Percentiles rank a stretch among this genome's conserved stretches.
These are phyloP conservation scores for Phymanthus crucifer DNA, from an alignment of 92 coral and sea anemone species.

Conservation along the genomic window DNA sequence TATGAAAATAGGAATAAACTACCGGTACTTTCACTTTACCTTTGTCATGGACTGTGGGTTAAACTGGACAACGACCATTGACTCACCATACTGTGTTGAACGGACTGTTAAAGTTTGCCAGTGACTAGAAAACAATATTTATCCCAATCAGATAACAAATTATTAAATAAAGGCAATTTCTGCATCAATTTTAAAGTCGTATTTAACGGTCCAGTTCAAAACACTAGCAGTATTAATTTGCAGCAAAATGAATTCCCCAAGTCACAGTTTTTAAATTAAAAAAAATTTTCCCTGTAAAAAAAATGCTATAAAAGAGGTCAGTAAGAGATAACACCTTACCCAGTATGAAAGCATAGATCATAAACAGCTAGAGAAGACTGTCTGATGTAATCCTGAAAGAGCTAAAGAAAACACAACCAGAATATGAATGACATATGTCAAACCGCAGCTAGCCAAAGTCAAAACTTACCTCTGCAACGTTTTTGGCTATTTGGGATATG, in stretches of 20 bases:
- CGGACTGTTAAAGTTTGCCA: conserved; percentile 95
- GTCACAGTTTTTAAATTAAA: too few species aligned
- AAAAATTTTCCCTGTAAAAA: too few species aligned
- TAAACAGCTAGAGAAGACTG: conserved; percentile 70
- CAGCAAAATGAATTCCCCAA: too few species aligned
- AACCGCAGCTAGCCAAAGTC: not conserved
- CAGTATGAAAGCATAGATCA: conserved; percentile 85
- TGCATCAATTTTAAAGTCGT: too few species aligned
- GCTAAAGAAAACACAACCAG: conserved; percentile 29
- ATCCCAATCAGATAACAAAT: not conserved
- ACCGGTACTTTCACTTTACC: conserved; percentile 45
- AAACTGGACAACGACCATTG: conserved; percentile 88
- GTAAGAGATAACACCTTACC: conserved; percentile 64
- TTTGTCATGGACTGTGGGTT: conserved; percentile 79
- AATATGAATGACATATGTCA: not conserved
- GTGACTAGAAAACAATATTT: conserved; percentile 42
- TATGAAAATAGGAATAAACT: not conserved
- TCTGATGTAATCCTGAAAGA: conserved; percentile 77
- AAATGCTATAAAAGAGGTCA: too few species aligned
- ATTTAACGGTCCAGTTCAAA: too few species aligned
- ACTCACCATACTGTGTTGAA: conserved; percentile 69
- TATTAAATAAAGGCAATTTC: too few species aligned
- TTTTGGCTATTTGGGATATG: conserved; percentile 79
- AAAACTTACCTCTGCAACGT: conserved; percentile 45
- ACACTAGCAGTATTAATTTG: too few species aligned